Evolutionary conservation across 2,113 vertebrate genomes (phyloP).

Genomic region (Ptilorrhoa leucosticta): DNA sequence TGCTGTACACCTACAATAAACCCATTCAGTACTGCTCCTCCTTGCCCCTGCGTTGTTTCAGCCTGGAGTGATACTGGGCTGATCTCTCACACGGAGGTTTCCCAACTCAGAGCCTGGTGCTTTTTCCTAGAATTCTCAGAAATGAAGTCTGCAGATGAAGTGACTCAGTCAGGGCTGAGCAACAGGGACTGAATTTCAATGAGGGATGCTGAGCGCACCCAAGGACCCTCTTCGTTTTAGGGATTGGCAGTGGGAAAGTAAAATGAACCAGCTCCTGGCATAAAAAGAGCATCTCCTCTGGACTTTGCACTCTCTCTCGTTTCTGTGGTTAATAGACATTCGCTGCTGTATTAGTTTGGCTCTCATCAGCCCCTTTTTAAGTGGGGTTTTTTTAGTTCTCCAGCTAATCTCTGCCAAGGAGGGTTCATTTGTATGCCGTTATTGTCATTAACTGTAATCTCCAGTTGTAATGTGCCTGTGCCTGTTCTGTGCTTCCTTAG

Average conservation of each 20-base stretch:
- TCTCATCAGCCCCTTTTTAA: neutral
- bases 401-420: neutral
- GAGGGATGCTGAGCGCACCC: neutral
- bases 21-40: neutral
- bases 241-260: neutral
- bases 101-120: neutral
- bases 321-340: neutral
- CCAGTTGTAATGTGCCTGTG: neutral
- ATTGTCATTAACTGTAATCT: conserved; percentile 35
- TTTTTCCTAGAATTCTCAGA: neutral
- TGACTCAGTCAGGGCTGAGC: neutral
- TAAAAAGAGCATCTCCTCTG: neutral
- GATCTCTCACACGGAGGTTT: neutral
- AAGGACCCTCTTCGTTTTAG: neutral
- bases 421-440: conserved; percentile 14
- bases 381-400: neutral
- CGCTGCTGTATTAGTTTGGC: neutral
- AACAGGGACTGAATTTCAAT: neutral
- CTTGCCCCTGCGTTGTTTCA: neutral
- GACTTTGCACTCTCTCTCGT: neutral
- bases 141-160: neutral
- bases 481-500: conserved; percentile 1
- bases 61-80: neutral
- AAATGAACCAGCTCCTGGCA: neutral
- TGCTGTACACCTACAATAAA: neutral